These are phyloP conservation scores for Stichodactyla helianthus DNA, from an alignment of 64 coral and sea anemone genomes.

Conservation along the genomic window DNA sequence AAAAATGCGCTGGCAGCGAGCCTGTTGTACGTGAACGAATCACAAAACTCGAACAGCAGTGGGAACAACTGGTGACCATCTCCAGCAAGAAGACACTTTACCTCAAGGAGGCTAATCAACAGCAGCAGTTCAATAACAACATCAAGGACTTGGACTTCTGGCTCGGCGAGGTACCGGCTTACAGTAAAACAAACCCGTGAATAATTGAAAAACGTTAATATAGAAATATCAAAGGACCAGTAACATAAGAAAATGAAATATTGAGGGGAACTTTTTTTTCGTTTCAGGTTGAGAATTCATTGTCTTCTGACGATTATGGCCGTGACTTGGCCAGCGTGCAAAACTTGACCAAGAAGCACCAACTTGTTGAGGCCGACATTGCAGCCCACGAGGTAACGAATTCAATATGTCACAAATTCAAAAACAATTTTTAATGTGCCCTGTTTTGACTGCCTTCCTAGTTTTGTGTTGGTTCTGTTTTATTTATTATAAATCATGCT, in stretches of 20 bases:
- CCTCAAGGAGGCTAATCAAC: slow-evolving; percentile 75
- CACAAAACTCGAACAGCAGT: slow-evolving; percentile 75
- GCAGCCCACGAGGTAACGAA: slow-evolving; percentile 78
- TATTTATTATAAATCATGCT: neutral
- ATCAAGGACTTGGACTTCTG: slow-evolving; percentile 97
- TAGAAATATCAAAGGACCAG: too few species aligned
- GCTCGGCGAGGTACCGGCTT: slow-evolving; percentile 72
- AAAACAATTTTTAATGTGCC: neutral
- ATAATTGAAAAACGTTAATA: too few species aligned
- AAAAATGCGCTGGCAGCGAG: slow-evolving; percentile 88
- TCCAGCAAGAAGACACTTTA: slow-evolving; percentile 77
- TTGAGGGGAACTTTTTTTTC: neutral
- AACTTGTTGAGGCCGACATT: slow-evolving; percentile 91
- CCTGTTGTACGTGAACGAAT: slow-evolving; percentile 82
- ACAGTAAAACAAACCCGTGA: too few species aligned
- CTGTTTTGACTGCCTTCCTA: neutral
- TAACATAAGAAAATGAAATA: neutral
- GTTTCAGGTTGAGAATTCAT: slow-evolving; percentile 69
- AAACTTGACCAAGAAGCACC: slow-evolving; percentile 98
- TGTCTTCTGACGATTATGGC: slow-evolving; percentile 96
- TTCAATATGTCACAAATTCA: neutral
- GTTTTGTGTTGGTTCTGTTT: neutral
- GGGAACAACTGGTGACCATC: slow-evolving; percentile 72
- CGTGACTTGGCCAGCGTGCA: slow-evolving; percentile 94
- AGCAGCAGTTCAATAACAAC: slow-evolving; percentile 91